Base-by-base conservation (phyloP, 2,797 vertebrate species). In the Nasua narica region DNA sequence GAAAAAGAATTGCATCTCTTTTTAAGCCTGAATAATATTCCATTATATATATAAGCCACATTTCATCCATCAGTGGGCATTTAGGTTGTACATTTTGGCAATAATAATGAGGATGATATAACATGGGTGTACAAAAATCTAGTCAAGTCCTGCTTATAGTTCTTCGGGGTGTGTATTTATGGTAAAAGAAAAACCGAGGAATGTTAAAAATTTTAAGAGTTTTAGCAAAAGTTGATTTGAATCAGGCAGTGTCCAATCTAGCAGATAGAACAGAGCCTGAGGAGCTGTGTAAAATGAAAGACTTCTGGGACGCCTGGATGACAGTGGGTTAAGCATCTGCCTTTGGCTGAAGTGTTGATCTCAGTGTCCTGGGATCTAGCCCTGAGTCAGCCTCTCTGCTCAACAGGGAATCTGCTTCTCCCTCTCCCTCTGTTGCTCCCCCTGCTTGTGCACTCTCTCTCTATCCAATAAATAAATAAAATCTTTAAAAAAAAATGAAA, bases 21-120 rank as follows among this genome's bases (percentile, higher is more conserved):
- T 74, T 83, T n/a, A 77, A 72, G 77, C 19, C 70, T 70, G 62
- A 70, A 25, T 65, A 84, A 54, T 25, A 43, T 62, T 56, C 50
- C 48, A 10, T 25, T 8, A 5, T n/a, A 21, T 23, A 13, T 67
- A 29, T 9, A 76, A 74, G 19, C 13, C 46, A 56, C 32, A 35
- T 50, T 56, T 77, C 74, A 65, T 7, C 18, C n/a, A 32, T 37
- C 23, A 10, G 0, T 40, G 67, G 85, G 29, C 11, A 1, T 52
- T 54, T 27, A 54, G 25, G 40, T 46, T 67, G 13, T 7, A 56
- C 40, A 15, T 43, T 58, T 88, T 25, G 7, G 65, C 50, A 48
- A 23, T 21, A 9, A 54, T 37, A 35, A 37, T 14, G 3, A 76
- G 35, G 27, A 48, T 21, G 6, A 65, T 18, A 14, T n/a, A 70